These are phyloP conservation scores for Pogonocichla stellata DNA, from an alignment of 2,113 vertebrate species.

Conservation along the genomic window DNA sequence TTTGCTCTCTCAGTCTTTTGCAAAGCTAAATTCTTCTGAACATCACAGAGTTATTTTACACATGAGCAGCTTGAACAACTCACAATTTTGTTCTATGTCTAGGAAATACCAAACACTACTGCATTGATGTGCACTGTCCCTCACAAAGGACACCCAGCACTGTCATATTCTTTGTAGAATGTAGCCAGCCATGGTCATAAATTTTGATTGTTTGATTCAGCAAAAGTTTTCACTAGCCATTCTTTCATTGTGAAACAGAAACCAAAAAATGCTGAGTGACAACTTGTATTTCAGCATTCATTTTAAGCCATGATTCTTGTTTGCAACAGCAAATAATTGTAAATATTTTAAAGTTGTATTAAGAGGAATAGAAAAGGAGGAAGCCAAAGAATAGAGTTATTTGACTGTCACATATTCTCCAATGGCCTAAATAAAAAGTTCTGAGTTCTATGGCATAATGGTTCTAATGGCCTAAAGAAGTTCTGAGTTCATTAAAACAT, in stretches of 20 bases:
- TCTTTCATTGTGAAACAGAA: neutral
- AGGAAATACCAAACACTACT: neutral
- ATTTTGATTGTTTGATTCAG: neutral
- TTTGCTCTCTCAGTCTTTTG: neutral
- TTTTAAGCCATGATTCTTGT: neutral
- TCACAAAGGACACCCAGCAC: neutral
- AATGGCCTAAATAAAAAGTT: neutral
- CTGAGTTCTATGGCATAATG: neutral
- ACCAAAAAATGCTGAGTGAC: neutral
- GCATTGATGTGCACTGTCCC: neutral
- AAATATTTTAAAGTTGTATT: neutral
- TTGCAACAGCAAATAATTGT: neutral
- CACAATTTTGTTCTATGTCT: neutral
- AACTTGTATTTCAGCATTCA: neutral
- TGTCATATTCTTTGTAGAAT: neutral
- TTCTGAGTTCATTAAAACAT: neutral
- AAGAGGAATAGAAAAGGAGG: neutral
- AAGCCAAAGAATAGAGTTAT: neutral
- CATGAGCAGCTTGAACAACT: neutral
- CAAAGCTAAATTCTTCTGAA: neutral
- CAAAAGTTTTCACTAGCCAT: neutral
- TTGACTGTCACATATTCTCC: neutral
- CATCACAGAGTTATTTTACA: neutral
- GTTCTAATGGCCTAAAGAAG: neutral
- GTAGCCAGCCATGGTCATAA: neutral